Base-by-base conservation (phyloP, 1,140 invertebrate genomes). In the Glomeris maerens region DNA sequence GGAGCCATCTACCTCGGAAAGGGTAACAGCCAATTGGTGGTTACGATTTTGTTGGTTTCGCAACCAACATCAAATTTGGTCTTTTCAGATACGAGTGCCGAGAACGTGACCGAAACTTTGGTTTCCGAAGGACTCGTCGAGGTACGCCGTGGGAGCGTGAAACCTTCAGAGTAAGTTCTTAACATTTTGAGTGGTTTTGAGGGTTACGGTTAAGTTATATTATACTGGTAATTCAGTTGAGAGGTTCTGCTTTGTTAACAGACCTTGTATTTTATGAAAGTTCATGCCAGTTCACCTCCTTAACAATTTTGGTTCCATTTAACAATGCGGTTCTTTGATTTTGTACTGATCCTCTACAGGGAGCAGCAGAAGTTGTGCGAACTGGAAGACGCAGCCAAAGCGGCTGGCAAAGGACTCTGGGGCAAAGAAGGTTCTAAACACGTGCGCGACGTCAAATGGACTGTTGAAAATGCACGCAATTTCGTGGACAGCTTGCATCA, bases 341-440 rank as follows among this genome's bases (percentile, higher is more conserved):
- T 36, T 51, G 4, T 57, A 10, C 36, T 44, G 5, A 45, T 52
- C 31, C 25, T 20, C 17, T 41, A 40, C 22, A 40, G 27, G 27
- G 20, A 56, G 53, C 27, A 54, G 2, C n/a, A 45, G 50, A 42
- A 27, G 21, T 68, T 97, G 3, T 70, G 81, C 13, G 88, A 92
- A 60, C 64, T 94, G n/a, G 92, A 98, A 71, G 88, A 93, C 52
- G 68, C 76, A 27, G 93, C 94, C 0, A 94, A 90, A 66, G 62
- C 78, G 38, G 81, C 83, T 27, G 79, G 79, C 4, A 90, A 86
- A 65, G 94, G 94, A 21, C 83, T 86, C 64, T 93, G 85, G 81
- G 74, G 60, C 4, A 50, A 52, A 21, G 55, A 60, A 26, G 61
- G 64, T 45, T 60, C 63, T 29, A 60, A 78, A 59, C 84, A 89